A percentile compares a stretch with the other conserved stretches of the same genome.
These are phyloP conservation scores for Sphaerophoria rueppellii DNA, from an alignment of 2,888 invertebrate genomes.

Conservation along the genomic window DNA sequence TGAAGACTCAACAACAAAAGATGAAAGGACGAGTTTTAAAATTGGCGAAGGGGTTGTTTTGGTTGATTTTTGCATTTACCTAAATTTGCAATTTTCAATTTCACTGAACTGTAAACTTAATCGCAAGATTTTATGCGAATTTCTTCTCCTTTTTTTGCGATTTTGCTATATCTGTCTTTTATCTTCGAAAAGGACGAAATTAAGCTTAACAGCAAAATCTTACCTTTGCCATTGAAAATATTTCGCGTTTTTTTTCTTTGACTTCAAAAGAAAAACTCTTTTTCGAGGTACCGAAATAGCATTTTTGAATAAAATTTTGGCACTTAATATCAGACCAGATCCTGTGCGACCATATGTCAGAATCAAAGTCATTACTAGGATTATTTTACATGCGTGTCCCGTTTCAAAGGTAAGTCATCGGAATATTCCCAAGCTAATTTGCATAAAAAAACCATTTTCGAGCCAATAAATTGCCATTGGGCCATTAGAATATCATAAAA, in stretches of 20 bases:
- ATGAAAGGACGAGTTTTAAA: slow-evolving; percentile 63
- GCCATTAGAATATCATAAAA: slow-evolving; percentile 63
- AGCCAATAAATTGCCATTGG: slow-evolving; percentile 61
- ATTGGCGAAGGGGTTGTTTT: slow-evolving; percentile 59
- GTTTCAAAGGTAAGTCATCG: slow-evolving; percentile 39
- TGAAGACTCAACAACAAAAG: slow-evolving; percentile 12
- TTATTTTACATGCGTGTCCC: slow-evolving; percentile 62
- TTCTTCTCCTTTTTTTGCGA: slow-evolving; percentile 9
- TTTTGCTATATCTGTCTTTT: slow-evolving; percentile 41
- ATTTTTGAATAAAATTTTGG: too few relatives aligned
- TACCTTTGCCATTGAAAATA: background rate
- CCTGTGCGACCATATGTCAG: background rate
- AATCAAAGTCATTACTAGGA: slow-evolving; percentile 46
- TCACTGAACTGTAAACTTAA: slow-evolving; percentile 69
- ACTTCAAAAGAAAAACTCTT: too few relatives aligned
- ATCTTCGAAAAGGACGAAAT: slow-evolving; percentile 1
- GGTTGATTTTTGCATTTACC: slow-evolving; percentile 50
- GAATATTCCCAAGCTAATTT: slow-evolving; percentile 43
- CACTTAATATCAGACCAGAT: too few relatives aligned
- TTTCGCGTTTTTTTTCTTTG: background rate
- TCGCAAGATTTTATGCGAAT: background rate
- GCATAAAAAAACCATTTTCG: slow-evolving; percentile 60
- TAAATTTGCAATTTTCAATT: slow-evolving; percentile 71
- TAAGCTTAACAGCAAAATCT: slow-evolving; percentile 11
- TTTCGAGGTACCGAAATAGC: too few relatives aligned